These are phyloP conservation scores for Rhynchopsitta pachyrhyncha DNA, from an alignment of 2,113 vertebrate genomes.

Conservation along the genomic window DNA sequence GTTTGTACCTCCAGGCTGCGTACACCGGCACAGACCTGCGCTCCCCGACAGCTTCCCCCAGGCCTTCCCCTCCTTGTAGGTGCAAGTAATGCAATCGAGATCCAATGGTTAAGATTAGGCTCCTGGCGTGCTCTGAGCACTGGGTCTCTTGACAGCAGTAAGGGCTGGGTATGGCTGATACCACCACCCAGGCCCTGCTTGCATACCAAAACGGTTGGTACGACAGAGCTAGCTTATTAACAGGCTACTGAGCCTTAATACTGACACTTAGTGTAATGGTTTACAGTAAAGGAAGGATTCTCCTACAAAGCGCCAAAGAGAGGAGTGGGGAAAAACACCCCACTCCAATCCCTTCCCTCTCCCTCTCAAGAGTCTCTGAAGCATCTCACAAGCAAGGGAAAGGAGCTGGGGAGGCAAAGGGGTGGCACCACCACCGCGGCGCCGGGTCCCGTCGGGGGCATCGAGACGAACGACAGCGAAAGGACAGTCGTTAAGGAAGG, in stretches of 20 bases:
- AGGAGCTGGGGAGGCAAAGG: conserved; percentile 15
- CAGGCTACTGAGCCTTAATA: conserved; percentile 81
- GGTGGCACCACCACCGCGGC: not conserved
- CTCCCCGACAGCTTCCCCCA: not conserved
- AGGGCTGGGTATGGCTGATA: conserved; percentile 30
- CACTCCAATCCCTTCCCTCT: conserved; percentile 13
- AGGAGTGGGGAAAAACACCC: not conserved
- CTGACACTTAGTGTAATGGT: conserved; percentile 75
- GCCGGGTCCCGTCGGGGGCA: conserved; percentile 43
- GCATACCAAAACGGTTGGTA: not conserved
- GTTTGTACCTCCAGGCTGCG: not conserved
- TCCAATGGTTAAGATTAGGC: conserved; percentile 34
- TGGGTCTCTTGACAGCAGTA: conserved; percentile 49
- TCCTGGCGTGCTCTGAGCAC: conserved; percentile 57
- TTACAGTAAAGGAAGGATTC: conserved; percentile 49
- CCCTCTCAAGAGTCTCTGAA: conserved; percentile 42
- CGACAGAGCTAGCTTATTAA: conserved; percentile 78
- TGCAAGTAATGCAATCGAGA: conserved; percentile 52
- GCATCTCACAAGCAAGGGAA: conserved; percentile 44
- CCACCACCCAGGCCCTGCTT: conserved; percentile 53
- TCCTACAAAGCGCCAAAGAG: conserved; percentile 8
- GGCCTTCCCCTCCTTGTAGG: conserved; percentile 18
- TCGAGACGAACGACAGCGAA: conserved; percentile 42
- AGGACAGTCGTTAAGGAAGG: conserved; percentile 53
- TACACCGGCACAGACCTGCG: not conserved